Evolutionary conservation across 2,113 vertebrate species (phyloP), one percentile per base, ranked within the genome.

Genomic region (Forbesichthys agassizii): DNA sequence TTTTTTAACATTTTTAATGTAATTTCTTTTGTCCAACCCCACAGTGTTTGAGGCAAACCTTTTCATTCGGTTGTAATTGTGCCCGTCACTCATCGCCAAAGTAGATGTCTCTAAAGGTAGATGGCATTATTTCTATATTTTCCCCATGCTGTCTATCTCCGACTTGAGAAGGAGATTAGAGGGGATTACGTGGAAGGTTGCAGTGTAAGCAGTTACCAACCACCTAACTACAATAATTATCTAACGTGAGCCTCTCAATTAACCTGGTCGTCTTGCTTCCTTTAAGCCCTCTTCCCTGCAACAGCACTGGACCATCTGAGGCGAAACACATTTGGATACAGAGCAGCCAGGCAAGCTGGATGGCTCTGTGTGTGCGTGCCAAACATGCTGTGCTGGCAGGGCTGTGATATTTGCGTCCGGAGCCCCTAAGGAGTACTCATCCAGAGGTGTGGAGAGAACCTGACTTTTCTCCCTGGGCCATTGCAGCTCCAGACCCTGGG

Each of bases 391-490:
- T 76, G 77, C 72, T 80, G 67, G 64, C 61, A 6, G 81, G 64
- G 66, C 66, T 70, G 74, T 88, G 79, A 82, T 90, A 88, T 90
- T 90, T 92, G 74, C 69, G 20, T 80, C 62, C 36, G 12, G 52
- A 46, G 77, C 73, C 84, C 87, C 88, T 6, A 79, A 74, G 79
- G 77, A 48, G 42, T 14, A 68, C 66, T 85, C 71, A 68, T 87
- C 72, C 65, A 74, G 85, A 78, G 71, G 80, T 81, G 76, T 79
- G 83, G 73, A 77, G 83, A 78, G 75, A 84, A 85, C 57, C 64
- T 89, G 87, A 91, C 88, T 88, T 91, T 89, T 90, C 59, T 71
- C 56, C 51, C 71, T 64, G 53, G 67, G 58, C 83, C 77, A 85
- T 84, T 51, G 70, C 79, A 72, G 78, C 71, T 84, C 66, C 67